phyloP scores from a whole-genome alignment of 1,140 invertebrate genomes.

The Drosophila kohkoa region DNA sequence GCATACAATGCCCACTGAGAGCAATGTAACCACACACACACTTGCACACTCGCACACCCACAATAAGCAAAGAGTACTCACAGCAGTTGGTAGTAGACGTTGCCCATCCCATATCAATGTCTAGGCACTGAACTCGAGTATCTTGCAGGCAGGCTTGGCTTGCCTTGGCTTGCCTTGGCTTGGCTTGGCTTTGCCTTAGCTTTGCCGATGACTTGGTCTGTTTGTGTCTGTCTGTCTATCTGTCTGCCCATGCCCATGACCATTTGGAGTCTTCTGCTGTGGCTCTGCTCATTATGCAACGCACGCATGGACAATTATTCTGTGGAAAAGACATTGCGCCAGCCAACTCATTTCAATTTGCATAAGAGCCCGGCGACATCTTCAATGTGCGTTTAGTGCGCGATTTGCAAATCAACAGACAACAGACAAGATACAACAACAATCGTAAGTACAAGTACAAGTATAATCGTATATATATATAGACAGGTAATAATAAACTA shows the following conservation, averaged over 20 bases:
- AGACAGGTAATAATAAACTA: slow-evolving; percentile 39
- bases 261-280: slow-evolving; percentile 22
- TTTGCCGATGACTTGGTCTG: slow-evolving; percentile 34
- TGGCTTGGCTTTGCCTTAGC: slow-evolving; percentile 1
- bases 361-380: slow-evolving; percentile 66
- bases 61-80: neutral
- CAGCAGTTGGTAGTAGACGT: neutral
- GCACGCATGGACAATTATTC: slow-evolving; percentile 80
- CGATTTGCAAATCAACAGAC: slow-evolving; percentile 34
- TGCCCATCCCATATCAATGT: slow-evolving; percentile 42
- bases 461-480: slow-evolving; percentile 1
- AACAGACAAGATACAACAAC: slow-evolving; percentile 28
- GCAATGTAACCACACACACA: slow-evolving; percentile 18
- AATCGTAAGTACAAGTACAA: slow-evolving; percentile 17
- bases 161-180: slow-evolving; percentile 6
- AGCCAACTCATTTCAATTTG: slow-evolving; percentile 78
- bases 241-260: neutral
- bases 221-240: no score
- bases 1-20: slow-evolving; percentile 30
- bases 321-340: slow-evolving; percentile 73
- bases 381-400: slow-evolving; percentile 33
- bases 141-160: slow-evolving; percentile 7
- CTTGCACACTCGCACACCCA: neutral
- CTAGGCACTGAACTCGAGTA: slow-evolving; percentile 62
- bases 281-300: slow-evolving; percentile 66